Evolutionary conservation across 1,140 invertebrate genomes (phyloP), one percentile per base, ranked within the genome.

Genomic region (Dendroctonus valens): DNA sequence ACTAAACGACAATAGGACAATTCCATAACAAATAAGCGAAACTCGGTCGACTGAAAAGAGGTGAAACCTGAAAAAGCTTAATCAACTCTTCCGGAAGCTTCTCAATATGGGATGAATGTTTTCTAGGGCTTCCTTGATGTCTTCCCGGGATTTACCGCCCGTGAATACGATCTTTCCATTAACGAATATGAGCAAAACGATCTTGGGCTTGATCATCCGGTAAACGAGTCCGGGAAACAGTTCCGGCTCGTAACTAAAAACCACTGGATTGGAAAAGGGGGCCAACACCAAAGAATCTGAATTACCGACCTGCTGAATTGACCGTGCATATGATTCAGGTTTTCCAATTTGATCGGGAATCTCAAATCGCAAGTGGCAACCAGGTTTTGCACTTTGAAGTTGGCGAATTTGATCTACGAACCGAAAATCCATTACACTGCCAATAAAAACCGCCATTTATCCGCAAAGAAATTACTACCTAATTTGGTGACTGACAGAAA

Each of bases 51-150:
- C 8, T 15, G 37, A 15, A 46, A 26, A 26, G 49, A 48, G 7
- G 15, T 7, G 26, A 59, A 7, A 15, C 12, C 8, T 12, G 6
- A 37, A 46, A 44, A 46, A 6, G 0, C 3, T 37, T 7, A 12
- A 41, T 42, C 55, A 77, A 50, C 73, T 73, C 65, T 99, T 99
- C 78, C 97, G 96, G 79, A 99, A 99, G 80, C 95, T 96, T 81
- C 98, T 99, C 65, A 99, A 81, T 78, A 99, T 99, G 39, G 98
- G 98, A 83, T 99, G 99, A 78, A 99, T 99, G 78, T 98, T 98
- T 76, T 98, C 95, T 85, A 99, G 98, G 3, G 98, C 97, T 82
- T 99, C 96, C 81, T 99, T 98, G 66, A 99, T 99, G 83, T 99
- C 97, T 82, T 91, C 87, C 70, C 97, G 83, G 8, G 97, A 92